phyloP scores from a whole-genome alignment of 2,888 invertebrate species.

The Papilio gigon region DNA sequence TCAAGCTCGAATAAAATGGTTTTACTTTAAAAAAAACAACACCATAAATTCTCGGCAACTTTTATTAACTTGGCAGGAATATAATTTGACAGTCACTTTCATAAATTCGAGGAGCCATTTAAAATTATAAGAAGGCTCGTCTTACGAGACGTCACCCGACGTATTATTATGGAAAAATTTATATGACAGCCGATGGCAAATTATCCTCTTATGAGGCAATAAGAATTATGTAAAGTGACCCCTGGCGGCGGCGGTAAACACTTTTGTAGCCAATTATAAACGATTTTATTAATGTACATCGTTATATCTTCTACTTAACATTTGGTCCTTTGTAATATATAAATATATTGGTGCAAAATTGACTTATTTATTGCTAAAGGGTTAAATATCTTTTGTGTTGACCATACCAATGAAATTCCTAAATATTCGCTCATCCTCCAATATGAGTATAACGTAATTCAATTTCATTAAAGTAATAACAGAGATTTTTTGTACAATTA shows the following conservation, averaged over 20 bases:
- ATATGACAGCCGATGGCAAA: conserved; percentile 55
- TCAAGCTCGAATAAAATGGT: conserved; percentile 8
- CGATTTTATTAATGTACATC: conserved; percentile 49
- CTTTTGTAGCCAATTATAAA: conserved; percentile 58
- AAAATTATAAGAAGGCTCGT: conserved; percentile 48
- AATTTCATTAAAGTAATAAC: not conserved
- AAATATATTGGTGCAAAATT: not conserved
- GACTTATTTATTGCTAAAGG: not conserved
- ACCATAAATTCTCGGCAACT: conserved; percentile 58
- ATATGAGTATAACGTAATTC: too few species aligned
- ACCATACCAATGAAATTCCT: not conserved
- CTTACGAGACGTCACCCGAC: conserved; percentile 53
- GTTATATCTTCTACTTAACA: conserved; percentile 11
- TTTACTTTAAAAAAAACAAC: conserved; percentile 45
- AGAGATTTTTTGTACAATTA: not conserved
- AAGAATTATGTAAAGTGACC: conserved; percentile 66
- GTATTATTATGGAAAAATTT: conserved; percentile 63
- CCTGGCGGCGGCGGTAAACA: conserved; percentile 59
- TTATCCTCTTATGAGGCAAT: conserved; percentile 53
- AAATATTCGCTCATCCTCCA: not conserved
- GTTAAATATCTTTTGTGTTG: not conserved
- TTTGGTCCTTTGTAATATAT: not conserved
- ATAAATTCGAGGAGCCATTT: conserved; percentile 59
- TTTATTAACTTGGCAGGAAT: conserved; percentile 64
- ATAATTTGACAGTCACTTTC: conserved; percentile 72